Evolutionary conservation across 1,140 invertebrate genomes (phyloP), one percentile per base, ranked within the genome.

Genomic region (Drosophila pectinifera): DNA sequence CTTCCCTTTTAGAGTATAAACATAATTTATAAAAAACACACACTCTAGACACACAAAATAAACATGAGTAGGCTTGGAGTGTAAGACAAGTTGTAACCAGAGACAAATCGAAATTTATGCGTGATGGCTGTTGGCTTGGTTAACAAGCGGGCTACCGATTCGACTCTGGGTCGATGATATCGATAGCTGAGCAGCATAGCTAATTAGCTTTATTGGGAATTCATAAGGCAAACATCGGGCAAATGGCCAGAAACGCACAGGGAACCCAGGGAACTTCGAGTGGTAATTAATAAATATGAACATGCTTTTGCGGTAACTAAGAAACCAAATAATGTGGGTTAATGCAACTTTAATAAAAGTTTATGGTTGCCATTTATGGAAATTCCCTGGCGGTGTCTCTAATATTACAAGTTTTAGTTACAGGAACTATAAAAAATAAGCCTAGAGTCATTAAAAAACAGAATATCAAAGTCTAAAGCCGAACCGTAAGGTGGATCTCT

Each of bases 101-200:
- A 78, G 74, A 69, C 73, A 62, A 56, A 55, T 59, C 38, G n/a
- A 77, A 78, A 78, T 78, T 78, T 78, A 78, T 78, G 74, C 74
- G 73, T 69, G 56, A 61, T 69, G 56, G 43, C 61, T 75, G 70
- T 62, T 73, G 38, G 24, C 43, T 68, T 72, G 70, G 70, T 59
- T 73, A 73, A 73, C 69, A 73, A 72, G 67, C 67, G 26, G 24
- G 69, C 73, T 69, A 65, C 45, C 48, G 62, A 56, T 68, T 77
- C 64, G 57, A 68, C 61, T 73, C 26, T 55, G 70, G 65, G 62
- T 58, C 56, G 78, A 57, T 53, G 61, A 41, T 67, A 75, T 76
- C 73, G 73, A 76, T 76, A 68, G 73, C 73, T 76, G 73, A 76
- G 58, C 72, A 38, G 73, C 73, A 76, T 76, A 42, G 28, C 62